These are phyloP conservation scores for Drosophila arizonae DNA, from an alignment of 1,140 invertebrate genomes.

Conservation along the genomic window DNA sequence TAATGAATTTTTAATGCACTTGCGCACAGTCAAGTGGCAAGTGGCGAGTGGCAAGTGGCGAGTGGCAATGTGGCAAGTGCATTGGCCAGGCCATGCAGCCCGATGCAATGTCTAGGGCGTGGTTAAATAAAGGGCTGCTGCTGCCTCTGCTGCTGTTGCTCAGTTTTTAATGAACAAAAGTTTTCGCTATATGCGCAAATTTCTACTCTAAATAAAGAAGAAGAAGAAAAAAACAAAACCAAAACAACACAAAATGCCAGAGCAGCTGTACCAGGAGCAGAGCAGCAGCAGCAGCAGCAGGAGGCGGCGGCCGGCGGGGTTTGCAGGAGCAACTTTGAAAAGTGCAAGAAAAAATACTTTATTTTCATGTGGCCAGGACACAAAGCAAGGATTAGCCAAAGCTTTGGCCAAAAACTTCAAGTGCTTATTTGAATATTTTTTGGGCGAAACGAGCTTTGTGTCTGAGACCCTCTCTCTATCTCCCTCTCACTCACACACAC, in stretches of 20 bases:
- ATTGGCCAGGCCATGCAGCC: slow-evolving; percentile 28
- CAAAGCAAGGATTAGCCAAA: slow-evolving; percentile 77
- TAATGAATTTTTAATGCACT: slow-evolving; percentile 83
- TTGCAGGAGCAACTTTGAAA: slow-evolving; percentile 63
- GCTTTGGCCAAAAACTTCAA: slow-evolving; percentile 73
- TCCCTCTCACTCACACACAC: neutral
- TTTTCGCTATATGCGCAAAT: slow-evolving; percentile 64
- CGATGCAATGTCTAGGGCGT: slow-evolving; percentile 74
- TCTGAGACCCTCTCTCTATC: neutral
- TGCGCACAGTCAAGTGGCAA: slow-evolving; percentile 64
- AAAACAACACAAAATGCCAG: slow-evolving; percentile 22
- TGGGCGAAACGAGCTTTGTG: slow-evolving; percentile 25
- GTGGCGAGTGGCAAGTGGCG: slow-evolving; percentile 29
- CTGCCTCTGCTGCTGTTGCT: slow-evolving; percentile 36
- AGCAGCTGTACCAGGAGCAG: neutral
- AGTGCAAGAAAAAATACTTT: slow-evolving; percentile 81
- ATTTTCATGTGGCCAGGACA: slow-evolving; percentile 75
- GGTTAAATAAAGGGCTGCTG: slow-evolving; percentile 69
- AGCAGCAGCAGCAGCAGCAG: no score
- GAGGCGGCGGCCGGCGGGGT: no score
- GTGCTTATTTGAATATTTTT: slow-evolving; percentile 81
- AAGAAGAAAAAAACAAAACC: slow-evolving; percentile 40
- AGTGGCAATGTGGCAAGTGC: slow-evolving; percentile 25
- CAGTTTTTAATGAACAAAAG: slow-evolving; percentile 82
- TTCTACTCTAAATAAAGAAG: slow-evolving; percentile 41